Percentiles rank a stretch among this genome's conserved stretches.
These are phyloP conservation scores for Atlantisia rogersi DNA, from an alignment of 2,113 vertebrate species.

Conservation along the genomic window DNA sequence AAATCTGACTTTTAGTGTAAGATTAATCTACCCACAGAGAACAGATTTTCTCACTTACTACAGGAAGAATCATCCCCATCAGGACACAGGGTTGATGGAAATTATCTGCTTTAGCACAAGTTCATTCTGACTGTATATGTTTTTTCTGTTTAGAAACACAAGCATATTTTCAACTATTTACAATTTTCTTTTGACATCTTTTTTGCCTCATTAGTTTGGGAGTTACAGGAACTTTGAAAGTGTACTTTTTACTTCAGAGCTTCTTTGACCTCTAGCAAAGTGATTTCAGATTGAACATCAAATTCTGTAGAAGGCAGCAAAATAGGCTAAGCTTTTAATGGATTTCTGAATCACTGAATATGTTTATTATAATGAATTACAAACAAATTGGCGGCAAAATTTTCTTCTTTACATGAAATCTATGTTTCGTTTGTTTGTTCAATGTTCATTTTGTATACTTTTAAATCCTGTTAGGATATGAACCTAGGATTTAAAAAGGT, in stretches of 20 bases:
- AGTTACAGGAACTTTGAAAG: neutral
- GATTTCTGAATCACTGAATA: neutral
- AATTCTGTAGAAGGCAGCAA: constrained; percentile 32
- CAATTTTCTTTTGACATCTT: neutral
- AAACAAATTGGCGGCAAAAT: constrained; percentile 4
- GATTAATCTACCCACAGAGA: neutral
- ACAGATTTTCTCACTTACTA: neutral
- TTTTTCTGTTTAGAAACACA: neutral
- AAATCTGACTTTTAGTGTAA: neutral
- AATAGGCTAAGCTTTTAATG: constrained; percentile 8
- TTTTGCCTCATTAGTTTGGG: neutral
- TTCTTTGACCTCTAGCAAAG: neutral
- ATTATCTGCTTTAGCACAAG: neutral
- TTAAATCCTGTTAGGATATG: constrained; percentile 25
- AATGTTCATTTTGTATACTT: constrained; percentile 25
- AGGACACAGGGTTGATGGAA: neutral
- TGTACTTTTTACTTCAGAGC: neutral
- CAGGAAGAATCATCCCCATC: neutral
- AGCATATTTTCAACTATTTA: neutral
- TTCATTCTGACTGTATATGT: neutral
- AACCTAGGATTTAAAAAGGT: neutral
- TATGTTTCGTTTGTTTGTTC: constrained; percentile 15
- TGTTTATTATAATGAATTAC: constrained; percentile 29
- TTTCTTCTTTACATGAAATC: constrained; percentile 44
- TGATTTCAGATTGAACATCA: neutral